Evolutionary conservation across 1,140 invertebrate species (phyloP), one percentile per base, ranked within the genome.

Genomic region (Cyclargus thomasi): DNA sequence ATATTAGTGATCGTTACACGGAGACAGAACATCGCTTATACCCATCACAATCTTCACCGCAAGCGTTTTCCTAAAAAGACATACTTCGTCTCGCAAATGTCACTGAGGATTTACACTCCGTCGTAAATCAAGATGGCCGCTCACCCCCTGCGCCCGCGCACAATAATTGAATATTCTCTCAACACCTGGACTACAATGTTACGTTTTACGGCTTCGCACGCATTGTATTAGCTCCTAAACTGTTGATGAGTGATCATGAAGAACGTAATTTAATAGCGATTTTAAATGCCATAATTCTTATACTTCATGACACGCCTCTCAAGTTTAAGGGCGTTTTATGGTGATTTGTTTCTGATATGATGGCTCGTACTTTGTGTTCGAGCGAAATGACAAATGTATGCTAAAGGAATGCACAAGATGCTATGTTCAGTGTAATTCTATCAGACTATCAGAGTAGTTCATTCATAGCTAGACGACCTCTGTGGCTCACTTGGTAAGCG

Each of bases 121-220:
- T 88, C 88, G 80, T 90, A 90, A 90, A 90, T 90, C 88, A 90
- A 87, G 77, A 88, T 87, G 87, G 83, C 85, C 69, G 83, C 79
- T 73, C 76, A 78, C 76, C 86, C 86, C 80, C 81, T 86, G 87
- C 85, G 86, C 81, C 83, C 71, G 85, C 76, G 83, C 81, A 81
- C 74, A 76, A 88, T 90, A 90, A 90, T 90, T 90, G 88, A 90
- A 90, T 90, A 90, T 88, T 77, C 86, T 87, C 87, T 88, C 88
- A 90, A 90, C 88, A 90, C 88, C 73, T 17, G 72, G 72, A 81
- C 70, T 90, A 90, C 87, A 88, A 86, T 88, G 86, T 88, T 86
- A 86, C 78, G 63, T 81, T 90, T 88, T 90, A 90, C 76, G 74
- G 74, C 86, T 78, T 70, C 73, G 14, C 78, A 72, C 74, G 77